phyloP scores from a whole-genome alignment of 2,797 vertebrate genomes.

The Pelobates cultripes region DNA sequence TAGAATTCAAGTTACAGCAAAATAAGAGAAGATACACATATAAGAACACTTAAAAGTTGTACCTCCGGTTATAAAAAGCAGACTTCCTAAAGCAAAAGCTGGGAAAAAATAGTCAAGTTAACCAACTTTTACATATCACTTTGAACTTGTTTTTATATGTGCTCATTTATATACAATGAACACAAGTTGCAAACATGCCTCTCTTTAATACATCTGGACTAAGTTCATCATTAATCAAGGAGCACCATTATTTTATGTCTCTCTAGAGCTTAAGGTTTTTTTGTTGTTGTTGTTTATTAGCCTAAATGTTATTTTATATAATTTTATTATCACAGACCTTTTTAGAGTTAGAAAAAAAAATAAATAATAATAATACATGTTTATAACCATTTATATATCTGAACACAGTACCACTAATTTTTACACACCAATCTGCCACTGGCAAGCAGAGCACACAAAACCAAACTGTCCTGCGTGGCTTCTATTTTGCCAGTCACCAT shows the following conservation, averaged over 20 bases:
- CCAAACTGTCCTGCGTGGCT: not conserved
- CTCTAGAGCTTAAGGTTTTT: not conserved
- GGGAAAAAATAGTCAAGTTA: too few relatives aligned
- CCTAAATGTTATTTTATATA: constrained; percentile 40
- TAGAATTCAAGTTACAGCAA: too few relatives aligned
- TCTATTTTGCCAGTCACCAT: constrained; percentile 3
- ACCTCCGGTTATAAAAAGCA: too few relatives aligned
- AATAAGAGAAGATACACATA: too few relatives aligned
- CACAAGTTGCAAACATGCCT: too few relatives aligned
- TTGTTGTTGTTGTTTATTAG: not conserved
- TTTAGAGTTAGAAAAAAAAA: constrained; percentile 11
- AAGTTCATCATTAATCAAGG: not conserved
- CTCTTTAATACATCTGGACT: too few relatives aligned
- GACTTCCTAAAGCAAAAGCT: too few relatives aligned
- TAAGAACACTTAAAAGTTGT: too few relatives aligned
- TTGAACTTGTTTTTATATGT: too few relatives aligned
- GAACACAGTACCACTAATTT: constrained; percentile 17
- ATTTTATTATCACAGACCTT: constrained; percentile 22
- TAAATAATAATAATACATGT: not conserved
- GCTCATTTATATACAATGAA: too few relatives aligned
- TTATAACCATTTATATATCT: constrained; percentile 18
- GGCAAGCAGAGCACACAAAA: not conserved
- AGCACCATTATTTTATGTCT: not conserved
- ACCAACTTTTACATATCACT: too few relatives aligned
- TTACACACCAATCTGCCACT: constrained; percentile 32